phyloP scores from a whole-genome alignment of 2,888 invertebrate genomes.

The Volucella bombylans region DNA sequence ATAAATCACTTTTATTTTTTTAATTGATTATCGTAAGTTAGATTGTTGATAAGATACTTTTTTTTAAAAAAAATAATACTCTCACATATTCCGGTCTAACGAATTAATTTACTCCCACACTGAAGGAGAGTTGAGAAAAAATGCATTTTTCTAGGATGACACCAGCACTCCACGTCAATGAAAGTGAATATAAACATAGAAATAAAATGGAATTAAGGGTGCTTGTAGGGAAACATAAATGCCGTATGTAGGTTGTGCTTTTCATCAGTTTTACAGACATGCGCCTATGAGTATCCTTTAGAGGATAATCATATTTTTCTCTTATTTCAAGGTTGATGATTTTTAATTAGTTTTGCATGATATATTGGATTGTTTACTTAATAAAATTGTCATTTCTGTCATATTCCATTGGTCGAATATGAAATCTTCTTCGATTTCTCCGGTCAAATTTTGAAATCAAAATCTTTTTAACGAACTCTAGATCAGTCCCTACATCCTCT shows the following conservation, averaged over 20 bases:
- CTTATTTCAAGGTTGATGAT: no score
- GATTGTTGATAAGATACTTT: conserved; percentile 15
- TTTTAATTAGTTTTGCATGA: no score
- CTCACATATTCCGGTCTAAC: conserved; percentile 56
- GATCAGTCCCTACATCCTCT: neutral
- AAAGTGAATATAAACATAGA: conserved; percentile 64
- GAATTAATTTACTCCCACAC: conserved; percentile 57
- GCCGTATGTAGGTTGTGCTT: conserved; percentile 70
- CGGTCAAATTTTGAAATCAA: neutral
- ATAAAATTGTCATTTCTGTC: no score
- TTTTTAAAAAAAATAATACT: neutral
- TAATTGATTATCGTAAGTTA: conserved; percentile 23
- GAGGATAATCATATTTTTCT: conserved; percentile 1
- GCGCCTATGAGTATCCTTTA: conserved; percentile 57
- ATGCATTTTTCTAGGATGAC: conserved; percentile 62
- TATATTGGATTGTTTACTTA: no score
- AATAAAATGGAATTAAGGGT: conserved; percentile 40
- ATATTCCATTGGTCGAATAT: no score
- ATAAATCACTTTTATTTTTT: neutral
- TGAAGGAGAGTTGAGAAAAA: conserved; percentile 43
- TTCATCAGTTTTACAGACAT: conserved; percentile 52
- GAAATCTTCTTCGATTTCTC: no score
- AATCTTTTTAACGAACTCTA: neutral
- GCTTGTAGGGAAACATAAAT: conserved; percentile 48
- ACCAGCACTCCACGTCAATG: conserved; percentile 60